Percentiles rank a stretch among this genome's conserved stretches.
Evolutionary conservation across 2,888 invertebrate species (phyloP).

Genomic region (Parelbella ahira): DNA sequence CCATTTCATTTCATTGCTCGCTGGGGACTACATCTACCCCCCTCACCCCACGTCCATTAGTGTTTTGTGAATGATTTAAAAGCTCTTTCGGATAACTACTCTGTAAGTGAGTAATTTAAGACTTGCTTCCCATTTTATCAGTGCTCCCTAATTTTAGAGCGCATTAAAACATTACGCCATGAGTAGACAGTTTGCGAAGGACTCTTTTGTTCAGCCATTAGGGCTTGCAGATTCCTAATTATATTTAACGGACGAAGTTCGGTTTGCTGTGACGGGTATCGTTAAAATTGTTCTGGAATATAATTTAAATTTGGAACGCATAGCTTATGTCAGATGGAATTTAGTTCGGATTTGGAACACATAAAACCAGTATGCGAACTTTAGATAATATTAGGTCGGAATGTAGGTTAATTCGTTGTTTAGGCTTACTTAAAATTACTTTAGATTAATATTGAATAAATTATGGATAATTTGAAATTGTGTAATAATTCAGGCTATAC

Average conservation of each 20-base stretch:
- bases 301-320: too few species aligned
- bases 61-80: conserved; percentile 82
- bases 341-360: too few species aligned
- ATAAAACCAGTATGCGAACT: too few species aligned
- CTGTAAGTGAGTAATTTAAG: conserved; percentile 81
- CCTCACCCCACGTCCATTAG: conserved; percentile 76
- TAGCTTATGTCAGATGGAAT: too few species aligned
- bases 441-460: too few species aligned
- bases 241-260: conserved; percentile 17
- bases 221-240: conserved; percentile 24
- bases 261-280: conserved; percentile 2
- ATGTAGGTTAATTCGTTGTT: too few species aligned
- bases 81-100: conserved; percentile 81
- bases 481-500: too few species aligned
- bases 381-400: too few species aligned
- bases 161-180: conserved; percentile 72
- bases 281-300: too few species aligned
- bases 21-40: conserved; percentile 69
- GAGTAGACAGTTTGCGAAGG: conserved; percentile 28
- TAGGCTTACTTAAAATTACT: too few species aligned
- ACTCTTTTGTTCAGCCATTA: conserved; percentile 23
- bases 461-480: too few species aligned
- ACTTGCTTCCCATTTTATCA: conserved; percentile 79
- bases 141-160: conserved; percentile 79
- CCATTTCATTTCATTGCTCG: conserved; percentile 71